phyloP scores from a whole-genome alignment of 2,888 invertebrate genomes.

The Lottia gigantea region DNA sequence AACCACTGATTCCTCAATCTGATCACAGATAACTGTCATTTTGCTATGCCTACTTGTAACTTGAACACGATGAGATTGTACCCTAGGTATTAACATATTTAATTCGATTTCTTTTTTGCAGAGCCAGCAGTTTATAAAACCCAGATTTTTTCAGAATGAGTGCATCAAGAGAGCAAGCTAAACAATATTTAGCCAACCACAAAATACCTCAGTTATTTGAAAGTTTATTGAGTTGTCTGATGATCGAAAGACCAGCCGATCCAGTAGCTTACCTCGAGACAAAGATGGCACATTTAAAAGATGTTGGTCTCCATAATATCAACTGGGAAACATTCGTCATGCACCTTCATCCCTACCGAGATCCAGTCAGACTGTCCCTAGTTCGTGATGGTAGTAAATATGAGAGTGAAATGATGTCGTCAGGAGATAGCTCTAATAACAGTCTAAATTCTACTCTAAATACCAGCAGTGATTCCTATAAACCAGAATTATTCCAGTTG shows the following conservation, averaged over 20 bases:
- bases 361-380: slow-evolving; percentile 46
- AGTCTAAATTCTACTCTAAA: slow-evolving; percentile 17
- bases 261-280: slow-evolving; percentile 59
- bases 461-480: slow-evolving; percentile 30
- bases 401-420: slow-evolving; percentile 47
- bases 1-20: too few species aligned
- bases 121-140: not conserved
- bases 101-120: too few species aligned
- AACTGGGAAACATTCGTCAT: slow-evolving; percentile 66
- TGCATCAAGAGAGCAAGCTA: slow-evolving; percentile 52
- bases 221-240: slow-evolving; percentile 60
- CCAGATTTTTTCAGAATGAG: slow-evolving; percentile 33
- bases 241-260: slow-evolving; percentile 65
- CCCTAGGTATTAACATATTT: too few species aligned
- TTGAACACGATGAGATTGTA: too few species aligned
- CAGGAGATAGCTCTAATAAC: slow-evolving; percentile 26
- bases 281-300: slow-evolving; percentile 58
- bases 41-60: too few species aligned
- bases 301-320: slow-evolving; percentile 59
- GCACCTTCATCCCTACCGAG: slow-evolving; percentile 60
- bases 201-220: slow-evolving; percentile 65
- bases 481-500: slow-evolving; percentile 58
- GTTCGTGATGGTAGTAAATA: slow-evolving; percentile 56
- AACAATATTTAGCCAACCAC: slow-evolving; percentile 55
- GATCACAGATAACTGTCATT: too few species aligned